phyloP scores from a whole-genome alignment of 2,888 invertebrate genomes.

The Caenorhabditis afra region DNA sequence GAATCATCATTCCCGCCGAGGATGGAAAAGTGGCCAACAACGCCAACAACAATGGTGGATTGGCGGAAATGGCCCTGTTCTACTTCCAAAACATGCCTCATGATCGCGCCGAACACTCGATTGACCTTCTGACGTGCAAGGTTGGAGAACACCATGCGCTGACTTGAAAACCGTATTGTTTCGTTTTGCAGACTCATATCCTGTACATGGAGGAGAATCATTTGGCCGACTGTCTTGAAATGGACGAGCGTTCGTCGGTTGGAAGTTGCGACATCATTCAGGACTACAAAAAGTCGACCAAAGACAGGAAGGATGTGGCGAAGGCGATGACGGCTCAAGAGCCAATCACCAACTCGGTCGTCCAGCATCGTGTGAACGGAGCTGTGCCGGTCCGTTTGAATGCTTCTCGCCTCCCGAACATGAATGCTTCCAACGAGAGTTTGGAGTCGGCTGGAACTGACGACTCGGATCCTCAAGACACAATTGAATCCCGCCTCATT shows the following conservation, averaged over 20 bases:
- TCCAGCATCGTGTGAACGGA: conserved; percentile 76
- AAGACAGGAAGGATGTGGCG: conserved; percentile 63
- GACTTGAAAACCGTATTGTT: too few species aligned
- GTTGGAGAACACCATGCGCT: conserved; percentile 40
- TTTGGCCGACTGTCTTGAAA: conserved; percentile 77
- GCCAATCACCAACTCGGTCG: conserved; percentile 63
- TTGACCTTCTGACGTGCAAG: conserved; percentile 72
- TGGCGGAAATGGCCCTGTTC: conserved; percentile 70
- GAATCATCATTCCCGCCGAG: conserved; percentile 72
- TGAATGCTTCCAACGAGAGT: conserved; percentile 69
- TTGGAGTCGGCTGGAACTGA: conserved; percentile 69
- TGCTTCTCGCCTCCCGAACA: conserved; percentile 68
- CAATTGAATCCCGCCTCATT: conserved; percentile 76
- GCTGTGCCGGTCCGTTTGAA: conserved; percentile 75
- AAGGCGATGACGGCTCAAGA: conserved; percentile 62
- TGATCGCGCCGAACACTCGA: conserved; percentile 72
- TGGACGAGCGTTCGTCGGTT: conserved; percentile 77
- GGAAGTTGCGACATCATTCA: conserved; percentile 78
- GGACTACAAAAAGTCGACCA: conserved; percentile 76
- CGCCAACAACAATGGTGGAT: conserved; percentile 61
- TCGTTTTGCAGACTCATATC: conserved; percentile 75
- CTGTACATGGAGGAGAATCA: conserved; percentile 76
- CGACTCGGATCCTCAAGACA: conserved; percentile 72
- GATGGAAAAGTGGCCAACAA: conserved; percentile 50
- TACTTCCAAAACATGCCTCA: conserved; percentile 73